Percentiles rank a stretch among this genome's conserved stretches.
Evolutionary conservation across 2,888 invertebrate species (phyloP).

Genomic region (Meloe dianella): DNA sequence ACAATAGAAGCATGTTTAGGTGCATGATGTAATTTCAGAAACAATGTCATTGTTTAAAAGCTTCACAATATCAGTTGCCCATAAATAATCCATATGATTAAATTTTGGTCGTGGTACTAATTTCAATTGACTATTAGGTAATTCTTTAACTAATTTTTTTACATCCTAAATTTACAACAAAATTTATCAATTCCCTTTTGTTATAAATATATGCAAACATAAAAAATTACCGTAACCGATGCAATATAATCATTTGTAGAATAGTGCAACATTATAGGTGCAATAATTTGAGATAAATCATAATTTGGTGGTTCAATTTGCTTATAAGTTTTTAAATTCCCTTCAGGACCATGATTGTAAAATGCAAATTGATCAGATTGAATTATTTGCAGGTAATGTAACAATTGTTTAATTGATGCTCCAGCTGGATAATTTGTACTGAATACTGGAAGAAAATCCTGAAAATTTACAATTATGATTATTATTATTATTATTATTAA

Average conservation of each 20-base stretch:
- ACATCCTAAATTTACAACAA: constrained; percentile 6
- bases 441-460: neutral
- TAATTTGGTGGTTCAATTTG: constrained; percentile 21
- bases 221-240: constrained; percentile 10
- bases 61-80: neutral
- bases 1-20: too few species aligned
- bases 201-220: neutral
- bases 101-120: neutral
- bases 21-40: neutral
- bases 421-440: neutral
- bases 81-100: neutral
- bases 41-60: neutral
- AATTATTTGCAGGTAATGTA: neutral
- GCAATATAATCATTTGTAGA: constrained; percentile 19
- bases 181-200: neutral
- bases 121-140: neutral
- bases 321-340: constrained; percentile 24
- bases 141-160: neutral
- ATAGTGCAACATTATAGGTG: constrained; percentile 25
- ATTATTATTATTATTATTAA: too few species aligned
- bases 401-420: neutral
- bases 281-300: constrained; percentile 20
- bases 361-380: constrained; percentile 11
- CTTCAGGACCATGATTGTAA: constrained; percentile 19
- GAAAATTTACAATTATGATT: too few species aligned